These are phyloP conservation scores for Muscidifurax raptorellus DNA, from an alignment of 1,140 invertebrate genomes.

Conservation along the genomic window DNA sequence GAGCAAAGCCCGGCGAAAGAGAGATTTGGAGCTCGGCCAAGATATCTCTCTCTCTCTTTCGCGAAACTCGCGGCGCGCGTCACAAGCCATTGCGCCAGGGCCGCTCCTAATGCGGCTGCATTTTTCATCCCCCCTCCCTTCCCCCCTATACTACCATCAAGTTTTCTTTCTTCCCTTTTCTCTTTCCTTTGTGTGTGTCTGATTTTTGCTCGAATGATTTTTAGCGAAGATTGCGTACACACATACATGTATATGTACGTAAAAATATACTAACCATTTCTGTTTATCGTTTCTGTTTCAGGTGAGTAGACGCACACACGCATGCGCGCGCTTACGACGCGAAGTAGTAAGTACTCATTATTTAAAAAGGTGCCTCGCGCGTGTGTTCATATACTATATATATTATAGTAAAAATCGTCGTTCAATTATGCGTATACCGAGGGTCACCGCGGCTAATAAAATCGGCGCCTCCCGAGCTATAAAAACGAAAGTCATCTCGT, in stretches of 20 bases:
- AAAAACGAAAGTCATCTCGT: no score
- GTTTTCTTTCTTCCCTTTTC: not conserved
- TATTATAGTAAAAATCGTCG: not conserved
- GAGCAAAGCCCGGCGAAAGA: constrained; percentile 1
- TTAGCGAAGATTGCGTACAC: not conserved
- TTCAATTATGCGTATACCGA: not conserved
- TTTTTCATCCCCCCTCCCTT: not conserved
- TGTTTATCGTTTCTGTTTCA: not conserved
- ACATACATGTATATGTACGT: not conserved
- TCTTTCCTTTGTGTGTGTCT: not conserved
- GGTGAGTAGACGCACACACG: not conserved
- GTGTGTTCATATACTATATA: no score
- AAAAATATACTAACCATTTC: not conserved
- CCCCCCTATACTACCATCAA: not conserved
- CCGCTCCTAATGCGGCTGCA: constrained; percentile 34
- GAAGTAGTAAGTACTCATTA: not conserved
- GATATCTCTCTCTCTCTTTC: not conserved
- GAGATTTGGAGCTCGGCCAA: constrained; percentile 42
- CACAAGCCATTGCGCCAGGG: constrained; percentile 46
- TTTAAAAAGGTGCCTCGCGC: no score
- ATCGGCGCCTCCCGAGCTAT: not conserved
- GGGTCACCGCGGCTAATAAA: not conserved
- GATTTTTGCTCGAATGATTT: not conserved
- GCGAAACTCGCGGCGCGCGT: constrained; percentile 25
- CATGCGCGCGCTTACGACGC: not conserved